Evolutionary conservation across 2,797 vertebrate species (phyloP), one percentile per base, ranked within the genome.

Genomic region (Megalops cyprinoides): DNA sequence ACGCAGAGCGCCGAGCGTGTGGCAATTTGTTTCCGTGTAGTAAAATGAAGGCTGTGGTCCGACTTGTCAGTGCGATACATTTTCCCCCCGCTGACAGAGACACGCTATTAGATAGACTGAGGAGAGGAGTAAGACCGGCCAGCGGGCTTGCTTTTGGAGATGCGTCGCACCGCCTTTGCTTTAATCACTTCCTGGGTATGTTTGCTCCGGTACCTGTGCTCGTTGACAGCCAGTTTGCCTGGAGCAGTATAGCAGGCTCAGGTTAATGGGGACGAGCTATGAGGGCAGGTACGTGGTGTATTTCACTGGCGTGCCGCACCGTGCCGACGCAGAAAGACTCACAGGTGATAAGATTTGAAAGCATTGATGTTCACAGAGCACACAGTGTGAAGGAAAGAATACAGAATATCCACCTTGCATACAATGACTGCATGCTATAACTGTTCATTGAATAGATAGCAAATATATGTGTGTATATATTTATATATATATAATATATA

Each of bases 161-260:
- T 77, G 77, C 69, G 79, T 87, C n/a, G 83, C 56, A 82, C 71
- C 71, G 65, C 85, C 86, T 88, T 88, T 87, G 87, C 91, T 91
- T 88, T 91, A 92, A 91, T 91, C 87, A 86, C 87, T 89, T 88
- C 87, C 84, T 84, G 85, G 74, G 87, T 82, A 79, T 74, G 62
- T 79, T n/a, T 85, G 81, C 76, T 79, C 81, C 78, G 56, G 80
- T n/a, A n/a, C 76, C 83, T 48, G 15, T 55, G 82, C 85, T 34
- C 76, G 81, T 25, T 85, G 89, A 87, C 85, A 83, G 86, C 82
- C 79, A 82, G 87, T 84, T 90, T 85, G 80, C 81, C 73, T 83
- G 75, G 82, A 82, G 83, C 86, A 83, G 90, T 84, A 85, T 82
- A 87, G 86, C 85, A 77, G 82, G 84, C 83, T 85, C 18, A 82